These are phyloP conservation scores for Operophtera brumata DNA, from an alignment of 2,888 invertebrate species.

Conservation along the genomic window DNA sequence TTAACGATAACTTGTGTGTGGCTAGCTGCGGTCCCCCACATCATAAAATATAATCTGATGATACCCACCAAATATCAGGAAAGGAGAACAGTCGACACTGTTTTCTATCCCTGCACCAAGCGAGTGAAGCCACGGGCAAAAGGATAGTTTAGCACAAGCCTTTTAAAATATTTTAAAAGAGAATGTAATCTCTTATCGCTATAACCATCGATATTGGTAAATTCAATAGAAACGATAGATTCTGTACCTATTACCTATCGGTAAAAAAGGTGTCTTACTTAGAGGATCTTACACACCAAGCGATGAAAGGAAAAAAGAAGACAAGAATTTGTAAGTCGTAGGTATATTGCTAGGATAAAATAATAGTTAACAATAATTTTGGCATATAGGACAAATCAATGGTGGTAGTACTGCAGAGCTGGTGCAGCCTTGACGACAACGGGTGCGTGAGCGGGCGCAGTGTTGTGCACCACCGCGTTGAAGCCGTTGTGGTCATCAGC, in stretches of 20 bases:
- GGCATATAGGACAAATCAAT: constrained; percentile 35
- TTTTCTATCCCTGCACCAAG: too few species aligned
- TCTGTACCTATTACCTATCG: constrained; percentile 9
- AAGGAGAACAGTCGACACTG: too few species aligned
- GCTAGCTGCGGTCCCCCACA: too few species aligned
- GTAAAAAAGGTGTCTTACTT: not conserved
- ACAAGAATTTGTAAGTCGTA: constrained; percentile 22
- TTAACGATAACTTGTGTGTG: too few species aligned
- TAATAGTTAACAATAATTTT: constrained; percentile 39
- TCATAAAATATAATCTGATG: too few species aligned
- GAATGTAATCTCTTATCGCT: constrained; percentile 62
- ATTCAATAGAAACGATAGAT: constrained; percentile 55
- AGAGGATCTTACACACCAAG: not conserved
- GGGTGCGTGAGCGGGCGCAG: constrained; percentile 56
- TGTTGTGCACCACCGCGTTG: constrained; percentile 65
- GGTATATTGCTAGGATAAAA: constrained; percentile 49
- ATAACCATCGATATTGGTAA: constrained; percentile 42
- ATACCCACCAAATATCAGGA: too few species aligned
- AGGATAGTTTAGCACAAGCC: too few species aligned
- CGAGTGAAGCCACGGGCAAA: too few species aligned
- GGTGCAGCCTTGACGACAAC: constrained; percentile 52
- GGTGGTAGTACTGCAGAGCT: constrained; percentile 57
- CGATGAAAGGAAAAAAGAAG: not conserved
- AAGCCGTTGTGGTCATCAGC: constrained; percentile 77
- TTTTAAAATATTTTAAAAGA: constrained; percentile 58